A percentile compares a stretch with the other conserved stretches of the same genome.
Conservation (phyloP, 1,140 invertebrate genomes). For the Lutraria rhynchaena region DNA sequence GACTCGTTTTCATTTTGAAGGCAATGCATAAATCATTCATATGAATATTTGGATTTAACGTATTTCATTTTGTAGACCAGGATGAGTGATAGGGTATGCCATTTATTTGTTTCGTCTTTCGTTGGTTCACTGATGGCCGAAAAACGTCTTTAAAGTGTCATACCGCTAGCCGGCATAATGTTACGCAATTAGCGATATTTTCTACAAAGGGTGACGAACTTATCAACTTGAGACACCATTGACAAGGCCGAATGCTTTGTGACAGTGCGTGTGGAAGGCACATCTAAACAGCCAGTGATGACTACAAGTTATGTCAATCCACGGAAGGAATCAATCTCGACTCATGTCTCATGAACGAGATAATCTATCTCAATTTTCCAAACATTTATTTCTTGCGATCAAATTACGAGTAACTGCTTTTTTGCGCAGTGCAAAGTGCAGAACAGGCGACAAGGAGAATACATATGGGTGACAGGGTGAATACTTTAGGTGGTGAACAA, state of each 20-base stretch:
- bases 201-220: slow-evolving; percentile 47
- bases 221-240: slow-evolving; percentile 27
- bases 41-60: neutral
- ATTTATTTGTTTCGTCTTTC: too few relatives aligned
- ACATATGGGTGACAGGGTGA: too few relatives aligned
- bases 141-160: slow-evolving; percentile 38
- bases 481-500: too few relatives aligned
- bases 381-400: slow-evolving; percentile 30
- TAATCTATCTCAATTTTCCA: slow-evolving; percentile 49
- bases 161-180: slow-evolving; percentile 12
- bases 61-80: neutral
- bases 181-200: slow-evolving; percentile 47
- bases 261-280: slow-evolving; percentile 39
- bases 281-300: slow-evolving; percentile 27
- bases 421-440: slow-evolving; percentile 15
- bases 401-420: slow-evolving; percentile 5
- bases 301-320: slow-evolving; percentile 50
- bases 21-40: slow-evolving; percentile 15
- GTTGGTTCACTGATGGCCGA: slow-evolving; percentile 10
- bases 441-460: neutral
- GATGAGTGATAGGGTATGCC: too few relatives aligned
- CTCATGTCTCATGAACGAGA: slow-evolving; percentile 38
- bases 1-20: slow-evolving; percentile 4
- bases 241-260: slow-evolving; percentile 46
- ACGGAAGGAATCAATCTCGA: slow-evolving; percentile 23